Conservation (phyloP, 1,140 invertebrate species). For the Colletes gigas region DNA sequence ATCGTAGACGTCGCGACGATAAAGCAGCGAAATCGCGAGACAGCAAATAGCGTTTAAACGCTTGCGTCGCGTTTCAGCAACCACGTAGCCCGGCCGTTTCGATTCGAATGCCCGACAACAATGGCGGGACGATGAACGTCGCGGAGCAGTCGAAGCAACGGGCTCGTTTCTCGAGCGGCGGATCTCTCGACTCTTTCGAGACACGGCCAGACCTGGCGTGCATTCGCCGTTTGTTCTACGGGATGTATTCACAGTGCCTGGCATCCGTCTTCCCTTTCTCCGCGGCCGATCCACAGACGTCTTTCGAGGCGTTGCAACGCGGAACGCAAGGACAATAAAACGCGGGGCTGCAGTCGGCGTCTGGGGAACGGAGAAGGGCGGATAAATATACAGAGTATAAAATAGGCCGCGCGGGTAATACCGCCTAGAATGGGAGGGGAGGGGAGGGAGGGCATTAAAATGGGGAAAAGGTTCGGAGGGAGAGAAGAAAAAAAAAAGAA, state of each 20-base stretch:
- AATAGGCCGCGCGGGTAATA: conserved; percentile 38
- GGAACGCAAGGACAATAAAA: conserved; percentile 47
- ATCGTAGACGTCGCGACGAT: too few relatives aligned
- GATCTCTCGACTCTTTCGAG: background rate
- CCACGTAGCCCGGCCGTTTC: background rate
- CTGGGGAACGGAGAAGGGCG: conserved; percentile 24
- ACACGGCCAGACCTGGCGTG: background rate
- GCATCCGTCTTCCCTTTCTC: conserved; percentile 20
- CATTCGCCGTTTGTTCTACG: conserved; percentile 23
- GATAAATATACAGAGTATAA: conserved; percentile 48
- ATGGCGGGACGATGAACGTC: conserved; percentile 15
- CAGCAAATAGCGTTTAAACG: too few relatives aligned
- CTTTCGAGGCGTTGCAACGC: conserved; percentile 28
- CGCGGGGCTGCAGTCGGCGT: conserved; percentile 32
- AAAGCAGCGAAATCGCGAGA: too few relatives aligned
- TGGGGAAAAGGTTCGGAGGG: background rate
- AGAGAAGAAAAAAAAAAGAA: background rate
- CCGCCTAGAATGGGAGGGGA: background rate
- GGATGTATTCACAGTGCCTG: conserved; percentile 19
- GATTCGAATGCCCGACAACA: background rate
- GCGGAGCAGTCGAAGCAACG: background rate
- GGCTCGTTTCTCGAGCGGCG: too few relatives aligned
- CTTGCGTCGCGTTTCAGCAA: background rate
- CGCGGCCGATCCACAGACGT: conserved; percentile 12
- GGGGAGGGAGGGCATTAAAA: conserved; percentile 7